Evolutionary conservation across 2,797 vertebrate species (phyloP).

Genomic region (Falco cherrug): DNA sequence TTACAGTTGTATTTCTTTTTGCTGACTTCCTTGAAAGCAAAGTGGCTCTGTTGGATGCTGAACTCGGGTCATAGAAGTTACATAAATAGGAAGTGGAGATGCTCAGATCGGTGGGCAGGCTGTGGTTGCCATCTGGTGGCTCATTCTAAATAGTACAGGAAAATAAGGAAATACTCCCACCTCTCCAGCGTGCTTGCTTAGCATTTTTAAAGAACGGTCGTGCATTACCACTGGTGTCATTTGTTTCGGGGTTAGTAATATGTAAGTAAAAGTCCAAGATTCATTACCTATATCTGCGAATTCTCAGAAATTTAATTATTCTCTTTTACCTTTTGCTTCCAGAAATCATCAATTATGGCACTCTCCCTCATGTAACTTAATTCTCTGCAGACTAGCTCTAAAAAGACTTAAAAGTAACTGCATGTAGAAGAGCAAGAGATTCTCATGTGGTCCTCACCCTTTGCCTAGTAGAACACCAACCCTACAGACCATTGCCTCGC

Average conservation of each 20-base stretch:
- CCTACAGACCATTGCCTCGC: background rate
- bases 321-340: background rate
- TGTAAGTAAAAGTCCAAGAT: background rate
- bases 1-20: background rate
- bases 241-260: background rate
- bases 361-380: background rate
- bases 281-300: background rate
- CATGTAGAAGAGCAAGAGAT: background rate
- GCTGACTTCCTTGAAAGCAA: conserved; percentile 11
- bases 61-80: background rate
- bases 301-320: background rate
- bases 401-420: background rate
- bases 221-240: background rate
- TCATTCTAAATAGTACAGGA: background rate
- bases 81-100: rapidly evolving
- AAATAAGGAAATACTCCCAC: background rate
- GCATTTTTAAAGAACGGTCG: background rate
- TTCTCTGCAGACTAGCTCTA: background rate
- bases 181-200: rapidly evolving
- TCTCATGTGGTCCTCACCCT: background rate
- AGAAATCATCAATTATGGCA: background rate
- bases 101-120: background rate
- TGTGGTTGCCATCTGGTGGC: conserved; percentile 60
- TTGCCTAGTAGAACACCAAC: background rate
- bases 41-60: rapidly evolving